Base-by-base conservation (phyloP, 1,140 invertebrate species). In the Pristionchus pacificus region DNA sequence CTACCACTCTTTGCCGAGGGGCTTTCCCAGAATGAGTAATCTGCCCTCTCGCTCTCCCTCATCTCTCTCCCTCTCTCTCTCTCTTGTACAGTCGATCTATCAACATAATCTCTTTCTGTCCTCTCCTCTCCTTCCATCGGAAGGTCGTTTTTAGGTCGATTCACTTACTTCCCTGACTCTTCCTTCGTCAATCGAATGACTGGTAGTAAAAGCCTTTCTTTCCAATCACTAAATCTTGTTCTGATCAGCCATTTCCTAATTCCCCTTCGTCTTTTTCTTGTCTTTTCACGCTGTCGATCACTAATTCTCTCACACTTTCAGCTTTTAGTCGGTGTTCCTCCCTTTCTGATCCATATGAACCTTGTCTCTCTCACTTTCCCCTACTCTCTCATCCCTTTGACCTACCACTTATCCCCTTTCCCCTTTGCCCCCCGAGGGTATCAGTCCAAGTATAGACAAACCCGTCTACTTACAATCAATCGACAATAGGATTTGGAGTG, bases 31-130 rank as follows among this genome's bases (percentile, higher is more conserved):
- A n/a, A n/a, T n/a, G n/a, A n/a, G n/a, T n/a, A n/a, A n/a, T n/a
- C n/a, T 57, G 55, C 14, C 55, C 14, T 14, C 55, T n/a, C n/a
- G 27, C 62, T 24, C 14, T 61, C 60, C 25, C 60, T 61, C 13
- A 10, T 13, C 60, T 57, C 55, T 61, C 60, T 28, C 60, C 13
- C 10, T 61, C 60, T 61, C 60, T 61, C 60, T 61, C 25, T 61
- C 60, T 61, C 60, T 10, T 61, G n/a, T 25, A 24, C 60, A 14
- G 28, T 24, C n/a, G n/a, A 14, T 14, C 14, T n/a, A 14, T 14
- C 55, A 14, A 57, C n/a, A 14, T 57, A 14, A n/a, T 14, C n/a
- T n/a, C 55, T 14, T 14, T 57, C 55, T 57, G 55, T 57, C 55
- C 14, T n/a, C n/a, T 57, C 55, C n/a, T n/a, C 55, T 61, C 24